Conservation (phyloP, 2,888 invertebrate species). For the Eupsilia transversa region DNA sequence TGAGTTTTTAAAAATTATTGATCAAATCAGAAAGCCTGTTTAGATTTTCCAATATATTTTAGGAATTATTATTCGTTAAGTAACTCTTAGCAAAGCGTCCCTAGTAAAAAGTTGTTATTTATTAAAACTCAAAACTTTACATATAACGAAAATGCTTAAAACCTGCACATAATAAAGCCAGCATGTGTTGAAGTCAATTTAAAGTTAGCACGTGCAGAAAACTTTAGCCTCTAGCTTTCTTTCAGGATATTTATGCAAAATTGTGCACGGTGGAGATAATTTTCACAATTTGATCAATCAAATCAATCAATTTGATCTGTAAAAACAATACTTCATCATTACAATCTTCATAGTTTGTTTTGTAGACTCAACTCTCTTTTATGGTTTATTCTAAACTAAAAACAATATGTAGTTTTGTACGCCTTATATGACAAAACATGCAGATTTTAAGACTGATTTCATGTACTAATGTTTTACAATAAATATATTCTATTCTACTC, state of each 20-base stretch:
- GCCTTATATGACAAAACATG: too few relatives aligned
- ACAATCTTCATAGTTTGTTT: too few relatives aligned
- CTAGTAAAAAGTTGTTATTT: constrained; percentile 9
- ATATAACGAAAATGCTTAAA: constrained; percentile 20
- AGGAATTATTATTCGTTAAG: not conserved
- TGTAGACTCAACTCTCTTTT: too few relatives aligned
- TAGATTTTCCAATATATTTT: not conserved
- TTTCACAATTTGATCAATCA: too few relatives aligned
- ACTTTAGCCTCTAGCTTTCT: constrained; percentile 38
- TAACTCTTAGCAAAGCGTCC: not conserved
- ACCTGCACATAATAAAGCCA: constrained; percentile 45
- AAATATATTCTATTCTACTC: too few relatives aligned
- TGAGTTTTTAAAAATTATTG: not conserved
- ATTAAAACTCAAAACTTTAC: constrained; percentile 10
- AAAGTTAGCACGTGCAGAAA: constrained; percentile 53
- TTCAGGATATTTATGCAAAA: constrained; percentile 41
- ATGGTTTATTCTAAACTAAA: too few relatives aligned
- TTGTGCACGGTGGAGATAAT: constrained; percentile 12
- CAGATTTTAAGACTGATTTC: too few relatives aligned
- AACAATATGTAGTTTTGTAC: too few relatives aligned
- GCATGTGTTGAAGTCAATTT: constrained; percentile 55
- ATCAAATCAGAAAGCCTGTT: not conserved
- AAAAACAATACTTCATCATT: too few relatives aligned
- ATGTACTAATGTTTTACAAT: too few relatives aligned
- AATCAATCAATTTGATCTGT: too few relatives aligned